Conservation (phyloP, 2,797 vertebrate species). For the Acanthurus leucopareius region DNA sequence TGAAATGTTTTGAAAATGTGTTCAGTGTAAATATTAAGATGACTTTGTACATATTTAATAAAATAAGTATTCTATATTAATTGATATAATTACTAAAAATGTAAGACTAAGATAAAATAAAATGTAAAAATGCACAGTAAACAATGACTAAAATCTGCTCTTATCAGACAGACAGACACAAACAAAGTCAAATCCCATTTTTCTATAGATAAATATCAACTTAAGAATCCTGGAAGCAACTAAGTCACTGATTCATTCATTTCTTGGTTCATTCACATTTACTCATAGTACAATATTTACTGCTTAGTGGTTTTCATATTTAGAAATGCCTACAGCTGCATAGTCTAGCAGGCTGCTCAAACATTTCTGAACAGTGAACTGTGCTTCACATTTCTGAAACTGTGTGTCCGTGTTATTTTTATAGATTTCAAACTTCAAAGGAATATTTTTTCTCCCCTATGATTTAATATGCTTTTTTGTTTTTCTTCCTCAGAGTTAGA, state of each 20-base stretch:
- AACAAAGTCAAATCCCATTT: not conserved
- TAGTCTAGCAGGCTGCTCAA: not conserved
- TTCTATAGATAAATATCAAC: not conserved
- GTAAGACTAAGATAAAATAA: not conserved
- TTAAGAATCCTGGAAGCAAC: not conserved
- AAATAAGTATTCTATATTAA: constrained; percentile 20
- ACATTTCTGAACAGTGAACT: not conserved
- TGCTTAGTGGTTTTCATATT: not conserved
- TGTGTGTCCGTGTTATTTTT: not conserved
- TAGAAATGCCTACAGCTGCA: constrained; percentile 14
- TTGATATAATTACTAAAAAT: not conserved
- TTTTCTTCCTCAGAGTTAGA: not conserved
- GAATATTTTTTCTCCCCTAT: not conserved
- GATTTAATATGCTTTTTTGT: not conserved
- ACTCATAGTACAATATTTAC: constrained; percentile 4
- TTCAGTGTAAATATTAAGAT: constrained; percentile 27
- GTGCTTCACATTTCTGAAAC: not conserved
- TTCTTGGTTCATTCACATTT: constrained; percentile 25
- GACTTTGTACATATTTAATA: constrained; percentile 51
- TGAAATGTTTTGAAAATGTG: constrained; percentile 8
- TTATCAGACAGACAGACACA: constrained; percentile 3
- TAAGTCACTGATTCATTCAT: constrained; percentile 16
- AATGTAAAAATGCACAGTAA: not conserved
- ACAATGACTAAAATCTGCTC: constrained; percentile 2
- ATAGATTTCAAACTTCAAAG: not conserved